Evolutionary conservation across 2,797 vertebrate genomes (phyloP).

Genomic region (Sebastes itinus): DNA sequence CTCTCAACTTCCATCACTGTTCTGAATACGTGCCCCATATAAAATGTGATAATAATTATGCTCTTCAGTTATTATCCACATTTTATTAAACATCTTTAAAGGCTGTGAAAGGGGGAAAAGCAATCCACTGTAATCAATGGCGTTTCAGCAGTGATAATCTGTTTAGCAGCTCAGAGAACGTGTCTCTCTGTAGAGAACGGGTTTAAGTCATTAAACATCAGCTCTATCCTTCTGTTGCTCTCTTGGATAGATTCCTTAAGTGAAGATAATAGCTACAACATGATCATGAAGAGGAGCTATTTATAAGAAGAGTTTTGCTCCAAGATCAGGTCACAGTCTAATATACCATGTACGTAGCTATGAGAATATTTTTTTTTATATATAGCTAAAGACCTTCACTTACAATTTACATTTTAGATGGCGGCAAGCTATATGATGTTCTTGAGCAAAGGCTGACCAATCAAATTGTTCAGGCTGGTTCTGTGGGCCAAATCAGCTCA

Average conservation of each 20-base stretch:
- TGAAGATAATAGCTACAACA: slow-evolving; percentile 37
- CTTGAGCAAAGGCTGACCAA: background rate
- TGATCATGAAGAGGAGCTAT: slow-evolving; percentile 10
- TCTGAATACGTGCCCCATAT: slow-evolving; percentile 25
- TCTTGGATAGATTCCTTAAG: slow-evolving; percentile 31
- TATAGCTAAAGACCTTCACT: background rate
- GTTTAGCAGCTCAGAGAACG: slow-evolving; percentile 51
- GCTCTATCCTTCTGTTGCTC: slow-evolving; percentile 37
- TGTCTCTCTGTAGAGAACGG: slow-evolving; percentile 31
- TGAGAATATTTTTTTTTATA: background rate
- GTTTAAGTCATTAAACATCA: slow-evolving; percentile 54
- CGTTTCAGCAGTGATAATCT: slow-evolving; percentile 36
- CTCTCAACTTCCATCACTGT: slow-evolving; percentile 23
- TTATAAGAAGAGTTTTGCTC: background rate
- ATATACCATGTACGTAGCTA: background rate
- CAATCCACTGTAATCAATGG: slow-evolving; percentile 39
- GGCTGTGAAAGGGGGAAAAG: slow-evolving; percentile 10
- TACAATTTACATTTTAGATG: background rate
- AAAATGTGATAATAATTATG: slow-evolving; percentile 43
- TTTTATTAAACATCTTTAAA: slow-evolving; percentile 45
- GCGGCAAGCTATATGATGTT: background rate
- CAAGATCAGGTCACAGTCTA: background rate
- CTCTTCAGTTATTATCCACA: slow-evolving; percentile 21
- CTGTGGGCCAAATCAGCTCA: background rate
- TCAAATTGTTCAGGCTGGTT: background rate